Percentiles rank a stretch among this genome's conserved stretches.
Evolutionary conservation across 1,140 invertebrate species (phyloP).

Genomic region (Leguminivora glycinivorella): DNA sequence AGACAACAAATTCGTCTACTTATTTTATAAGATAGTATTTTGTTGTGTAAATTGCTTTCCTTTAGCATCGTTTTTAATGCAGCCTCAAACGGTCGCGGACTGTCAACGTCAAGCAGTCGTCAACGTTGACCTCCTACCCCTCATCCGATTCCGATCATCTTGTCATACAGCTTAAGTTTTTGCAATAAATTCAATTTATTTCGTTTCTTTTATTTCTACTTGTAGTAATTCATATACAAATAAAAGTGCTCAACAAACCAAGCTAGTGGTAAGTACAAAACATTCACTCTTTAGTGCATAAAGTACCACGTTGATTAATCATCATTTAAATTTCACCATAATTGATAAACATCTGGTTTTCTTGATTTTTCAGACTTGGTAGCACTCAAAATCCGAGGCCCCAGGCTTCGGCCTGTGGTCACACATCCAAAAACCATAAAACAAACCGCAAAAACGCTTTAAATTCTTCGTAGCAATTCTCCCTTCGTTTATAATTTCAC

Average conservation of each 20-base stretch:
- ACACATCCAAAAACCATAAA: conserved; percentile 28
- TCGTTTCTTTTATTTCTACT: conserved; percentile 58
- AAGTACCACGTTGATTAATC: conserved; percentile 53
- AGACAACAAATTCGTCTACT: neutral
- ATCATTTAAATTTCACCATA: conserved; percentile 38
- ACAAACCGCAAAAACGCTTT: conserved; percentile 34
- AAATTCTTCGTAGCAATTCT: conserved; percentile 31
- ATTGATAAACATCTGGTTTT: conserved; percentile 37
- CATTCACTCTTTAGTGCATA: conserved; percentile 33
- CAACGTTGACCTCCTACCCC: conserved; percentile 43
- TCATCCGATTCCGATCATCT: conserved; percentile 60
- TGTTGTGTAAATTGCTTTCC: neutral
- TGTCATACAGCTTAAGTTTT: conserved; percentile 62
- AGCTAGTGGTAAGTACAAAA: conserved; percentile 51
- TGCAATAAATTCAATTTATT: conserved; percentile 63
- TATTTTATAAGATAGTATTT: neutral
- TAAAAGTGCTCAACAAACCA: conserved; percentile 38
- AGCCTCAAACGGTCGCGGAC: conserved; percentile 11
- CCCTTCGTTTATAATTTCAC: conserved; percentile 47
- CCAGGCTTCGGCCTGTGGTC: conserved; percentile 69
- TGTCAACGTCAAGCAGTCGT: conserved; percentile 55
- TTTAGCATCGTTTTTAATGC: neutral
- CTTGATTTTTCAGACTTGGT: conserved; percentile 53
- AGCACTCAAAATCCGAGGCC: conserved; percentile 43
- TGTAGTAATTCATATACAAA: conserved; percentile 51